These are phyloP conservation scores for Julus scandinavius DNA, from an alignment of 2,888 invertebrate species.

Conservation along the genomic window DNA sequence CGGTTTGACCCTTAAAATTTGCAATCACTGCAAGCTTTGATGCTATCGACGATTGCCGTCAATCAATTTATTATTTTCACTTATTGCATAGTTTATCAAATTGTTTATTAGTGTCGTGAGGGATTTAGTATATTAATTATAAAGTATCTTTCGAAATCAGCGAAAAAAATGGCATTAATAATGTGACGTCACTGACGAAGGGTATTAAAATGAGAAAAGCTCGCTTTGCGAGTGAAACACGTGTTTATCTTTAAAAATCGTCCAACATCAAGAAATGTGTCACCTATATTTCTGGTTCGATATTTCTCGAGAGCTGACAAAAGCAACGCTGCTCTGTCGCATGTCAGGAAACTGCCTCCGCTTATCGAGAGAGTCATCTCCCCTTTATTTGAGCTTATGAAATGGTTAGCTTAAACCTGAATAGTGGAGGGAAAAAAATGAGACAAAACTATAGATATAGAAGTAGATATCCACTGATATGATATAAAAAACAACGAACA, in stretches of 20 bases:
- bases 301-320: slow-evolving; percentile 8
- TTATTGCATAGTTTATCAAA: too few relatives aligned
- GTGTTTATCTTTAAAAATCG: not conserved
- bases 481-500: slow-evolving; percentile 43
- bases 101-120: too few relatives aligned
- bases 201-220: not conserved
- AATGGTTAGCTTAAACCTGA: slow-evolving; percentile 39
- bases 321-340: not conserved
- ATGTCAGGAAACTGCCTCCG: slow-evolving; percentile 24
- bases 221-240: not conserved
- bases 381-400: slow-evolving; percentile 46
- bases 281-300: slow-evolving; percentile 30
- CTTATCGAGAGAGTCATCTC: slow-evolving; percentile 37
- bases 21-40: not conserved
- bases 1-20: not conserved
- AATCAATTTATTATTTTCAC: not conserved
- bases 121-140: too few relatives aligned
- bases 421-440: slow-evolving; percentile 10
- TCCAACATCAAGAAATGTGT: not conserved
- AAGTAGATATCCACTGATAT: slow-evolving; percentile 36
- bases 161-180: too few relatives aligned
- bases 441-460: slow-evolving; percentile 40
- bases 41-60: not conserved
- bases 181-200: not conserved
- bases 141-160: too few relatives aligned